Evolutionary conservation across 1,140 invertebrate species (phyloP).

Genomic region (Heliconius hewitsoni): DNA sequence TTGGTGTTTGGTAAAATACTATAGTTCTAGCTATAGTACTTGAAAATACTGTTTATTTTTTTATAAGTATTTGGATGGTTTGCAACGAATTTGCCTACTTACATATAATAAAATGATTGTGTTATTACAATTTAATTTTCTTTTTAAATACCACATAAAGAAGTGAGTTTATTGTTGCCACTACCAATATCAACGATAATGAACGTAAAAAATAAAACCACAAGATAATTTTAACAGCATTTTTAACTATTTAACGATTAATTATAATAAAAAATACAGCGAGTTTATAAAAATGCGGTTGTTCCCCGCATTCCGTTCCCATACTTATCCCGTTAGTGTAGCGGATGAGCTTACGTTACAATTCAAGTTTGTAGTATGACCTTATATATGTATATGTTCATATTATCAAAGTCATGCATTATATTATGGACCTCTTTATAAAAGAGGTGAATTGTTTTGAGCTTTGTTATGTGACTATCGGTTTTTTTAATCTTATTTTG

Average conservation of each 20-base stretch:
- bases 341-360: slow-evolving; percentile 23
- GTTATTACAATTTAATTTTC: no score
- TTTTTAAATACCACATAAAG: no score
- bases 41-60: no score
- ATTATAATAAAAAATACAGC: neutral
- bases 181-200: neutral
- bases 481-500: no score
- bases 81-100: no score
- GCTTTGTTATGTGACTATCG: neutral
- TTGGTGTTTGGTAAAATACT: no score
- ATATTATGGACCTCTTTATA: no score
- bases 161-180: neutral
- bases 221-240: neutral
- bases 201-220: neutral
- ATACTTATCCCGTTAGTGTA: slow-evolving; percentile 31
- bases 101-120: no score
- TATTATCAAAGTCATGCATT: no score
- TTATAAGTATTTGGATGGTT: no score
- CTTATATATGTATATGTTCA: neutral
- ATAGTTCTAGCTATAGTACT: no score
- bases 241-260: neutral
- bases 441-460: neutral
- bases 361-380: slow-evolving; percentile 11
- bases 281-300: slow-evolving; percentile 3
- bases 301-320: slow-evolving; percentile 22